phyloP scores from a whole-genome alignment of 2,113 vertebrate genomes.

The Eublepharis macularius region DNA sequence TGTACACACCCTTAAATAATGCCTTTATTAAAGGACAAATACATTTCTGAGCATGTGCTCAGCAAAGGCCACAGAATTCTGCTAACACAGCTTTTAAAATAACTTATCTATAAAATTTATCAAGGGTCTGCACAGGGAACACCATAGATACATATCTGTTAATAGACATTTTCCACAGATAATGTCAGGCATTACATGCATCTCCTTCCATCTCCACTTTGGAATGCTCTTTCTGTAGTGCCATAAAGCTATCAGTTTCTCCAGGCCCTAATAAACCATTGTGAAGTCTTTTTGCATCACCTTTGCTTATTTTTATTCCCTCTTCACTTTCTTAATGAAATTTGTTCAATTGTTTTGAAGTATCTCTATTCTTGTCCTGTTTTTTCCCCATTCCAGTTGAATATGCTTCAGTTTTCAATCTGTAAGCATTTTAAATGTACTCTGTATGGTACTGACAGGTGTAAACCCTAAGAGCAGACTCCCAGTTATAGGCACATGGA shows the following conservation, averaged over 20 bases:
- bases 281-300: too few relatives aligned
- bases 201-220: background rate
- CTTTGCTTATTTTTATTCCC: background rate
- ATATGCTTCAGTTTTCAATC: background rate
- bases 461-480: background rate
- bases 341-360: background rate
- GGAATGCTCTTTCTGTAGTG: background rate
- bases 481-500: background rate
- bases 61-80: background rate
- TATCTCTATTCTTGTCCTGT: background rate
- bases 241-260: background rate
- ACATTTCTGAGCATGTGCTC: too few relatives aligned
- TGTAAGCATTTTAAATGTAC: background rate
- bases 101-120: background rate
- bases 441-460: constrained; percentile 15
- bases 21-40: too few relatives aligned
- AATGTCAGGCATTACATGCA: background rate
- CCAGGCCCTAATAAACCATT: background rate
- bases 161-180: background rate
- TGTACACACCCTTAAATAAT: too few relatives aligned
- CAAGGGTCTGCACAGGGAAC: background rate
- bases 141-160: background rate
- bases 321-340: background rate
- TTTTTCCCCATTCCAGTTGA: background rate
- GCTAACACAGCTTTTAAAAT: background rate